These are phyloP conservation scores for Spizaetus ornatus DNA, from an alignment of 2,113 vertebrate species.

Conservation along the genomic window DNA sequence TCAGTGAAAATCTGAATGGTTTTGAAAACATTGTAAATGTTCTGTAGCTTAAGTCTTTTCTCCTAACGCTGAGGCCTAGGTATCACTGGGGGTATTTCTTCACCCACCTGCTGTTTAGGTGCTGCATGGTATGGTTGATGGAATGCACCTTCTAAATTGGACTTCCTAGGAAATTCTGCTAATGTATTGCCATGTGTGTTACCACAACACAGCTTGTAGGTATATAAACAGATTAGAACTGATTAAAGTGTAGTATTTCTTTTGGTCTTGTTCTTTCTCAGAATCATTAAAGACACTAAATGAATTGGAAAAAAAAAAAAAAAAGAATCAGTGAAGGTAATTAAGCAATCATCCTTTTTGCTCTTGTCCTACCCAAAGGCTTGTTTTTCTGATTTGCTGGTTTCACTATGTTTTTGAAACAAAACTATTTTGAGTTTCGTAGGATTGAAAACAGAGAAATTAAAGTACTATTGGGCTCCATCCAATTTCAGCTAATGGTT, in stretches of 20 bases:
- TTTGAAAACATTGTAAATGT: neutral
- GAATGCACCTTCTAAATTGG: neutral
- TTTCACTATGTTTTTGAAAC: neutral
- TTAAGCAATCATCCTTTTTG: neutral
- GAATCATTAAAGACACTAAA: neutral
- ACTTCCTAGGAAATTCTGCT: neutral
- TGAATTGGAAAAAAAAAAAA: neutral
- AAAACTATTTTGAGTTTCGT: neutral
- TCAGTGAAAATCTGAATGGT: neutral
- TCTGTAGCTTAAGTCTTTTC: neutral
- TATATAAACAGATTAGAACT: neutral
- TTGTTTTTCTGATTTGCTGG: neutral
- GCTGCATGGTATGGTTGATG: neutral
- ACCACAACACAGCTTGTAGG: neutral
- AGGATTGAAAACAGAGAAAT: neutral
- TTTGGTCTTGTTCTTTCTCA: neutral
- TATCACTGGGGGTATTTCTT: neutral
- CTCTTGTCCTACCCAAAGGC: neutral
- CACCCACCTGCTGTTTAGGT: neutral
- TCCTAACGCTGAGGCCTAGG: neutral
- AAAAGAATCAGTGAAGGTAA: neutral
- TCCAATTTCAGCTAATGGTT: neutral
- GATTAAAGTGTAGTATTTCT: neutral
- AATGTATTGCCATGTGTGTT: neutral
- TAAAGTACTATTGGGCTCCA: neutral